Percentiles rank a stretch among this genome's conserved stretches.
Conservation (phyloP, 2,113 vertebrate species). For the Drymodes brunneopygia region DNA sequence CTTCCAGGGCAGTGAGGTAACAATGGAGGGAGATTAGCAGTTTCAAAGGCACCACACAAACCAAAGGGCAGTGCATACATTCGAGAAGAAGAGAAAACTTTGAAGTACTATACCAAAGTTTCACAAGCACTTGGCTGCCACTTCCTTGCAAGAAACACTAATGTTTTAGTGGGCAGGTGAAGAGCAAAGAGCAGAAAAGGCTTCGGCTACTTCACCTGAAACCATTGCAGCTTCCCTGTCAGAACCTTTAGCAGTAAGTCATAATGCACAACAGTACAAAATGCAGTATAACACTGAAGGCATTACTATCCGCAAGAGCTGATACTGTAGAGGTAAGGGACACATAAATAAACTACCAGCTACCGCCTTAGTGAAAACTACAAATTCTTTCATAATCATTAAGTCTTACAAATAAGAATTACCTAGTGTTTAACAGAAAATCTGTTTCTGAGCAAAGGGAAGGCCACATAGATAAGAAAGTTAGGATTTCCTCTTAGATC, state of each 20-base stretch:
- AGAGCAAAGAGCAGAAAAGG: neutral
- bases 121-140: neutral
- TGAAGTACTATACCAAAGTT: neutral
- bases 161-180: neutral
- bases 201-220: neutral
- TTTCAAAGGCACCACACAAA: neutral
- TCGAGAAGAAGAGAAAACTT: neutral
- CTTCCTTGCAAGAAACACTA: neutral
- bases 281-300: neutral
- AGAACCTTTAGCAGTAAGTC: neutral
- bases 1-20: neutral
- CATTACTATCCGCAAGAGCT: neutral
- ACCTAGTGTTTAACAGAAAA: neutral
- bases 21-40: neutral
- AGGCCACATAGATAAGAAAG: neutral
- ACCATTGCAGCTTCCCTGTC: neutral
- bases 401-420: neutral
- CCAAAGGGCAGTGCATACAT: neutral
- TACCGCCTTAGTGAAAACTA: neutral
- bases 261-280: neutral
- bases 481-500: neutral
- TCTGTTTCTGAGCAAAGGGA: neutral
- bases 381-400: neutral
- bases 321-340: neutral
- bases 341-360: neutral